phyloP scores from a whole-genome alignment of 2,797 vertebrate genomes.

The Champsocephalus gunnari region DNA sequence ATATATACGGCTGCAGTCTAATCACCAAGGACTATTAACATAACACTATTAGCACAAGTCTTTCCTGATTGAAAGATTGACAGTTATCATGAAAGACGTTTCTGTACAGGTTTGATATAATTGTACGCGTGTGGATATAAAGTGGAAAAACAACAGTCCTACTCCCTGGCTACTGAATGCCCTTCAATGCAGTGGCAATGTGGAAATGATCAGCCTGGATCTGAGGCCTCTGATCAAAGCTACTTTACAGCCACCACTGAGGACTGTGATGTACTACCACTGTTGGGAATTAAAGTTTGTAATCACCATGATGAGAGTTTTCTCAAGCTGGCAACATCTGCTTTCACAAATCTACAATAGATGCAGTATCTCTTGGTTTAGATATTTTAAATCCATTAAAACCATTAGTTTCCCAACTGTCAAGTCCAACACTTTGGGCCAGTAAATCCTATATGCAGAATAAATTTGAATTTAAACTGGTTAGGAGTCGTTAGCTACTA shows the following conservation, averaged over 20 bases:
- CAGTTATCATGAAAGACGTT: not conserved
- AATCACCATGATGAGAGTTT: slow-evolving; percentile 28
- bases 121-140: not conserved
- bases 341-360: not conserved
- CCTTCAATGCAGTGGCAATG: slow-evolving; percentile 13
- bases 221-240: slow-evolving; percentile 40
- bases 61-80: no score
- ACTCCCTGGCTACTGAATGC: slow-evolving; percentile 6
- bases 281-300: slow-evolving; percentile 26
- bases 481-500: no score
- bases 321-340: slow-evolving; percentile 15
- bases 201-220: slow-evolving; percentile 41
- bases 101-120: not conserved
- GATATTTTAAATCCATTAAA: not conserved
- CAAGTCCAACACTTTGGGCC: not conserved
- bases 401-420: not conserved
- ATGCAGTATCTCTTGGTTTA: not conserved
- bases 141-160: not conserved
- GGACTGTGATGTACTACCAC: slow-evolving; percentile 1
- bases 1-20: no score
- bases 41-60: no score
- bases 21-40: no score
- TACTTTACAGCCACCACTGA: slow-evolving; percentile 11
- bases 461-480: not conserved
- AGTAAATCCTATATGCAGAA: no score